Conservation (phyloP, 35 echinoderm and acorn worm genomes). For the Patiria miniata region DNA sequence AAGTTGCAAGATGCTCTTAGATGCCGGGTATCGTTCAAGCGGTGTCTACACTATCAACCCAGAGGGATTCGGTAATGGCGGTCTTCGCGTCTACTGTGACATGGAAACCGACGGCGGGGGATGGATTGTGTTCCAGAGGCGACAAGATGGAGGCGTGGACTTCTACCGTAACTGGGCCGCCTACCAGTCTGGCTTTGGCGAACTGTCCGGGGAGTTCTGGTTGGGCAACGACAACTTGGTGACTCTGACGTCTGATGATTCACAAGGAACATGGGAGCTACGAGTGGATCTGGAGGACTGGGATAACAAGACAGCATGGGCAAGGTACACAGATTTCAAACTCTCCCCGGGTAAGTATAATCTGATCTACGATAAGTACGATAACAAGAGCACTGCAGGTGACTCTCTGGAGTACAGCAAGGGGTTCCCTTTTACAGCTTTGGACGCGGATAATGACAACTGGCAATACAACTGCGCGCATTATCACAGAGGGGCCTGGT, state of each 20-base stretch:
- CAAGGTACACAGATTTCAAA: background rate
- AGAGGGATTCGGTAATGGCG: background rate
- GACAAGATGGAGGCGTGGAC: constrained; percentile 21
- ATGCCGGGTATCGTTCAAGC: background rate
- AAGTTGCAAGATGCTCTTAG: background rate
- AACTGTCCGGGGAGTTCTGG: background rate
- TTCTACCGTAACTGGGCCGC: constrained; percentile 4
- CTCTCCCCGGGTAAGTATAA: background rate
- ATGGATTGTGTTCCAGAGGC: constrained; percentile 25
- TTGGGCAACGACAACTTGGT: constrained; percentile 13
- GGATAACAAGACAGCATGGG: background rate
- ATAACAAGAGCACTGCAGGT: background rate
- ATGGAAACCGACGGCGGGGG: background rate
- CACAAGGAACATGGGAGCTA: background rate
- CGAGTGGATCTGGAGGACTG: background rate
- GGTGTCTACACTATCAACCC: constrained; percentile 10
- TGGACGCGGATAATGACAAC: background rate
- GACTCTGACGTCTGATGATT: background rate
- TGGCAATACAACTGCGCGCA: background rate
- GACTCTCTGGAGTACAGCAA: background rate
- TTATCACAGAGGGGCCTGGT: constrained; percentile 1
- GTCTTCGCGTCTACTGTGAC: background rate
- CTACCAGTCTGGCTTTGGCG: constrained; percentile 12
- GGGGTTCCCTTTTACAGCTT: background rate
- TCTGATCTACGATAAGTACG: background rate